These are phyloP conservation scores for Scaptomyza graminum DNA, from an alignment of 1,140 invertebrate species.

Conservation along the genomic window DNA sequence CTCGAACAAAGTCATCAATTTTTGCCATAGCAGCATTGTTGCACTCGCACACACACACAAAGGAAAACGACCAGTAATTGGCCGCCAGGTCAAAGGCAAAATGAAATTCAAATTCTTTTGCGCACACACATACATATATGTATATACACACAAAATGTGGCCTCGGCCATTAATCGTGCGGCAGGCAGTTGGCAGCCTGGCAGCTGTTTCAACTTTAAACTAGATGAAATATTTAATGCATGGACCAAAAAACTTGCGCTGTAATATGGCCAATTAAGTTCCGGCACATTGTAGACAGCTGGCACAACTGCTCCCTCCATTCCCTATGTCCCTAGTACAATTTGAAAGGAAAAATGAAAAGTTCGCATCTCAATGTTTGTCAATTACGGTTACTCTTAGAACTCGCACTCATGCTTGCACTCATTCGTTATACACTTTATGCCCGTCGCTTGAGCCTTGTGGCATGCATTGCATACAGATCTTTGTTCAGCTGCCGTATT, in stretches of 20 bases:
- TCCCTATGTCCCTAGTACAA: slow-evolving; percentile 5
- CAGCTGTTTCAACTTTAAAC: slow-evolving; percentile 1
- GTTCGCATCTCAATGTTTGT: slow-evolving; percentile 73
- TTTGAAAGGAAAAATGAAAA: slow-evolving; percentile 57
- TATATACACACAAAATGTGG: slow-evolving; percentile 6
- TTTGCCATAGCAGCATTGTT: slow-evolving; percentile 5
- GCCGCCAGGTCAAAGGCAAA: slow-evolving; percentile 18
- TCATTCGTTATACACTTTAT: slow-evolving; percentile 50
- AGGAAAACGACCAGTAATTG: slow-evolving; percentile 21
- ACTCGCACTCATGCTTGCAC: slow-evolving; percentile 44
- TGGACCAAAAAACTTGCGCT: slow-evolving; percentile 12
- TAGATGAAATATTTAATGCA: slow-evolving; percentile 60
- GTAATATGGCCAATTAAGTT: slow-evolving; percentile 79
- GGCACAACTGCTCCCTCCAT: neutral
- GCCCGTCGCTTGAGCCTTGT: slow-evolving; percentile 20
- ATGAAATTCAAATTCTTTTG: slow-evolving; percentile 55
- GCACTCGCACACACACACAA: neutral
- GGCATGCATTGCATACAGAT: slow-evolving; percentile 20
- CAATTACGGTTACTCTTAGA: slow-evolving; percentile 65
- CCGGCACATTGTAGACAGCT: slow-evolving; percentile 15
- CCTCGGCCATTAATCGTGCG: slow-evolving; percentile 38
- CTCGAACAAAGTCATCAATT: slow-evolving; percentile 24
- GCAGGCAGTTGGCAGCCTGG: slow-evolving; percentile 6
- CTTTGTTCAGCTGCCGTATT: slow-evolving; percentile 71
- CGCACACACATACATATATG: neutral